These are phyloP conservation scores for Eilema caniola DNA, from an alignment of 2,888 invertebrate genomes.

Conservation along the genomic window DNA sequence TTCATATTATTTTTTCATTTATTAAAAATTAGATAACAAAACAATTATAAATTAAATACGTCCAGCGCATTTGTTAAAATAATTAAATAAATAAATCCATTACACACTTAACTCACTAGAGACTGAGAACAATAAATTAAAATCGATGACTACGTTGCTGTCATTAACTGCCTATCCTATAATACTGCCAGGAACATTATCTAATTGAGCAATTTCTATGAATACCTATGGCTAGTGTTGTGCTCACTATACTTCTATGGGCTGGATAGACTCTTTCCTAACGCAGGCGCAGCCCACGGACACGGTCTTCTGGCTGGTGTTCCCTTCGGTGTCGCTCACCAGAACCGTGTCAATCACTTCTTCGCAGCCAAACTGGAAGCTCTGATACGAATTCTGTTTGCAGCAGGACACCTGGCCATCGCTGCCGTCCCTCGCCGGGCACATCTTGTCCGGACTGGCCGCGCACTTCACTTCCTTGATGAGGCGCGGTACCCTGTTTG, in stretches of 20 bases:
- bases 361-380: slow-evolving; percentile 33
- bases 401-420: slow-evolving; percentile 31
- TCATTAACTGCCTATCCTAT: background rate
- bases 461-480: slow-evolving; percentile 68
- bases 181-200: slow-evolving; percentile 7
- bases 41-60: background rate
- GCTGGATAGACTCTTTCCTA: slow-evolving; percentile 6
- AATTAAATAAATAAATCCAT: background rate
- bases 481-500: slow-evolving; percentile 59
- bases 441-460: slow-evolving; percentile 44
- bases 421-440: slow-evolving; percentile 25
- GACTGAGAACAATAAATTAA: background rate
- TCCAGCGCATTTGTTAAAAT: background rate
- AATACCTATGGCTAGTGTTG: background rate
- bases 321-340: slow-evolving; percentile 15
- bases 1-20: background rate
- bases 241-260: slow-evolving; percentile 24
- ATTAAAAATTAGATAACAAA: slow-evolving; percentile 8
- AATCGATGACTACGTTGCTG: background rate
- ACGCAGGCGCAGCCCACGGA: slow-evolving; percentile 51
- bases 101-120: background rate
- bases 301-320: slow-evolving; percentile 17
- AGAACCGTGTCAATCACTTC: slow-evolving; percentile 35
- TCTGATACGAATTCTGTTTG: slow-evolving; percentile 12
- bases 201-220: background rate